phyloP scores from a whole-genome alignment of 2,113 vertebrate species.

The Zonotrichia leucophrys region DNA sequence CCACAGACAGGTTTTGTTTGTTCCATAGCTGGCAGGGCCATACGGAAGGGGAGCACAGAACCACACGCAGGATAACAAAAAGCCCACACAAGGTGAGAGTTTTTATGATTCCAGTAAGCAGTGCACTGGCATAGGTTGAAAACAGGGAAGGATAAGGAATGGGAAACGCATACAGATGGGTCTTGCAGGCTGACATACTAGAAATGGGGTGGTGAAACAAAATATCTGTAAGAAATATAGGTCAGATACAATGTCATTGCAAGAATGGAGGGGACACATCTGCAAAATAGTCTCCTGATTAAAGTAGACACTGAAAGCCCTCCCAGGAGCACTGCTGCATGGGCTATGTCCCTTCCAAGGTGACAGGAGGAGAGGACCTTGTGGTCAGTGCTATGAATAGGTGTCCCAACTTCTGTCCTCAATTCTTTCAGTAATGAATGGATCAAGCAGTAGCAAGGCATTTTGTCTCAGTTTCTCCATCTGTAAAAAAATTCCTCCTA shows the following conservation, averaged over 20 bases:
- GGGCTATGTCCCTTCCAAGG: neutral
- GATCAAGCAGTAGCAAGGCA: neutral
- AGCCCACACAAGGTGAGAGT: neutral
- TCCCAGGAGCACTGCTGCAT: neutral
- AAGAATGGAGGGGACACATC: neutral
- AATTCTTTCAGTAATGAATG: neutral
- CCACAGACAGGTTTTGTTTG: neutral
- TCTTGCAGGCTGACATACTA: neutral
- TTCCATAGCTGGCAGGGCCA: neutral
- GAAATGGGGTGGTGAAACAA: neutral
- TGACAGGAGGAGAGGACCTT: neutral
- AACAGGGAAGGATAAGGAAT: neutral
- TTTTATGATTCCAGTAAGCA: neutral
- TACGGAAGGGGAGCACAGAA: neutral
- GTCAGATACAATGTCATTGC: neutral
- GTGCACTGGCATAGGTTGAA: neutral
- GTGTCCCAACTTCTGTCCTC: neutral
- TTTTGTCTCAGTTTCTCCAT: neutral
- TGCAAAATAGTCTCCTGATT: neutral
- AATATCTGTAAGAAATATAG: neutral
- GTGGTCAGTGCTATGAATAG: neutral
- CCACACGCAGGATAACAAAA: neutral
- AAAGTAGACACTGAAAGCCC: neutral
- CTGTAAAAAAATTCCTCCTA: neutral
- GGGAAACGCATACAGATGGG: accelerated